Percentiles rank a stretch among this genome's conserved stretches.
These are phyloP conservation scores for Dicroscelio sp. DNA, from an alignment of 2,888 invertebrate species.

Conservation along the genomic window DNA sequence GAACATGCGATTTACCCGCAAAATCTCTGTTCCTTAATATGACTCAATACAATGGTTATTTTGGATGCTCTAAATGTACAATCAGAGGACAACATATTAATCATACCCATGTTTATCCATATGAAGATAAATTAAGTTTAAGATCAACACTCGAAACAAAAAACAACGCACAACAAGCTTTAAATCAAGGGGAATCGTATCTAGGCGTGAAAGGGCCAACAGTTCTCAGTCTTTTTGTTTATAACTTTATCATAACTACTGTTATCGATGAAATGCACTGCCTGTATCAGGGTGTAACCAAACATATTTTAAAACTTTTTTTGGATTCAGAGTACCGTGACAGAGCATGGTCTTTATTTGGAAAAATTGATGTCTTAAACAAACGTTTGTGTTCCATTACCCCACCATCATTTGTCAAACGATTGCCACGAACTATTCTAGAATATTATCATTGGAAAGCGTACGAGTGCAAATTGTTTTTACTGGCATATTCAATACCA, in stretches of 20 bases:
- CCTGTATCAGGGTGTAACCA: constrained; percentile 72
- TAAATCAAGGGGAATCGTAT: background rate
- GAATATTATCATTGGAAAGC: constrained; percentile 15
- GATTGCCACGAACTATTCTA: background rate
- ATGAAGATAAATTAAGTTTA: constrained; percentile 11
- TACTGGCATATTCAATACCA: background rate
- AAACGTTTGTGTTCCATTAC: background rate
- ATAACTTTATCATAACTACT: constrained; percentile 69
- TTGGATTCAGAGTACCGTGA: constrained; percentile 51
- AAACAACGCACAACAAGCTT: constrained; percentile 11
- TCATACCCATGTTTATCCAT: constrained; percentile 30
- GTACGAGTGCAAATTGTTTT: background rate
- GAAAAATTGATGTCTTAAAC: background rate
- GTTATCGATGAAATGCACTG: constrained; percentile 79
- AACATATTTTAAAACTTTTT: constrained; percentile 64
- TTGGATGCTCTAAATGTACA: constrained; percentile 47
- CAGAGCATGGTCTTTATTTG: background rate
- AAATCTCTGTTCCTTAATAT: constrained; percentile 63
- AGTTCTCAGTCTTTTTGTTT: constrained; percentile 40
- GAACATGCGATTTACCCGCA: constrained; percentile 62
- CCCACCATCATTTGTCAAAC: constrained; percentile 18
- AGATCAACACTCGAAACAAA: constrained; percentile 40
- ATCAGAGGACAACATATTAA: background rate
- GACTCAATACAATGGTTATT: constrained; percentile 40
- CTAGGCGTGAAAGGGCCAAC: constrained; percentile 76